Base-by-base conservation (phyloP, 2,113 vertebrate genomes). In the Reinhardtius hippoglossoides region DNA sequence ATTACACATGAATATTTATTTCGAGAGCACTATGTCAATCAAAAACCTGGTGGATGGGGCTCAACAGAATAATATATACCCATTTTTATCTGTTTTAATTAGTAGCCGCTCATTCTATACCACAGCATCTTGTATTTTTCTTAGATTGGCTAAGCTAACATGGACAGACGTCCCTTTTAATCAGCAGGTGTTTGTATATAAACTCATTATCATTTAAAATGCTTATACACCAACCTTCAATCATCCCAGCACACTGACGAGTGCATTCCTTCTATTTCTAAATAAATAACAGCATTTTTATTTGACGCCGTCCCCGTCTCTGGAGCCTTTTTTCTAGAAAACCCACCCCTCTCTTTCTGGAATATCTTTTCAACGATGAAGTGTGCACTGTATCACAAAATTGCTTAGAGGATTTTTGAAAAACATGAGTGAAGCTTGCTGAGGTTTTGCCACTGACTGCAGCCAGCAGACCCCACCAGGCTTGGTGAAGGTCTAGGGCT, bases 401-500 rank as follows among this genome's bases (percentile, higher is more conserved):
- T 88, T 88, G 86, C 86, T 91, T 71, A 76, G 80, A 89, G 86
- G 86, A 90, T 89, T 90, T 89, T n/a, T n/a, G n/a, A 31, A 85
- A 85, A 91, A 85, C 87, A 91, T 80, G 86, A 87, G 87, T 82
- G 87, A 89, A 83, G 85, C 85, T 88, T 55, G 83, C 76, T 76
- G 83, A 88, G 87, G 83, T 75, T 67, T 67, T 83, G 82, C 70
- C 81, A 69, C 18, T 54, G 87, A 76, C 87, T 80, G 88, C 82
- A 71, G 82, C 72, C 74, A 9, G 23, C 35, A 9, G 40, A 12
- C 10, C 40, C 13, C 40, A 42, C 10, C 40, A 13, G 40, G 40
- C 40, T 42, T 2, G 10, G 31, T n/a, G 74, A 91, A 92, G 92
- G 88, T 87, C 91, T 87, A 90, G 92, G 91, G 94, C 92, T 91